Evolutionary conservation across 2,113 vertebrate species (phyloP).

Genomic region (Caloenas nicobarica): DNA sequence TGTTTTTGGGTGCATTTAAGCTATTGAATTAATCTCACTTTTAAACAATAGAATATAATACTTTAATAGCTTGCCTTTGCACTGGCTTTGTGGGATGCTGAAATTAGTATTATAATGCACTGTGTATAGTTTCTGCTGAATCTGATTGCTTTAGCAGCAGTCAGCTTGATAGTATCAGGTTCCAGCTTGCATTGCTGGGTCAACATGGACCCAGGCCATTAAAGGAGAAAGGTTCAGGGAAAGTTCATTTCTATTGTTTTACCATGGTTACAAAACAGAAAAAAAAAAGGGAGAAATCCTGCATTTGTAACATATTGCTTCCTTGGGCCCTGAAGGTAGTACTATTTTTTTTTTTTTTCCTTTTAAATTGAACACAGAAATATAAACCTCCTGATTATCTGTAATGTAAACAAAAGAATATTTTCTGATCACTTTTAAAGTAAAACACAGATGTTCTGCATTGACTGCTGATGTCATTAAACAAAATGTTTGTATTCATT

Average conservation of each 20-base stretch:
- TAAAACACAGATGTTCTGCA: constrained; percentile 68
- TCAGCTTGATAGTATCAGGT: constrained; percentile 92
- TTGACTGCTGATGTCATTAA: constrained; percentile 70
- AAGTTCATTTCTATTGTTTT: constrained; percentile 99
- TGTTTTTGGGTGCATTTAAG: constrained; percentile 69
- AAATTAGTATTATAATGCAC: constrained; percentile 86
- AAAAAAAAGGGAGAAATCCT: constrained; percentile 83
- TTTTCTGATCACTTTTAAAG: constrained; percentile 72
- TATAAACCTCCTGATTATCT: constrained; percentile 78
- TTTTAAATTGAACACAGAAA: constrained; percentile 86
- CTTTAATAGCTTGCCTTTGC: constrained; percentile 85
- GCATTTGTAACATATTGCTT: constrained; percentile 87
- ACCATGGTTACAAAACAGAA: constrained; percentile 87
- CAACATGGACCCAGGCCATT: constrained; percentile 91
- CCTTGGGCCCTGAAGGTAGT: constrained; percentile 75
- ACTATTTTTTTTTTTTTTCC: constrained; percentile 79
- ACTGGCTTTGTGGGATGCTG: constrained; percentile 86
- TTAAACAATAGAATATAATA: constrained; percentile 89
- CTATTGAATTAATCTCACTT: constrained; percentile 77
- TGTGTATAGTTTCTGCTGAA: constrained; percentile 89
- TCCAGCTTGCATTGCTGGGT: constrained; percentile 91
- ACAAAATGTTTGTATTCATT: constrained; percentile 73
- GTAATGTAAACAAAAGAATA: constrained; percentile 77
- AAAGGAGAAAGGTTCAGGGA: constrained; percentile 98
- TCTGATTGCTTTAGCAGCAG: constrained; percentile 96